Percentiles rank a stretch among this genome's conserved stretches.
phyloP scores from a whole-genome alignment of 1,140 invertebrate genomes.

The Caenorhabditis remanei region DNA sequence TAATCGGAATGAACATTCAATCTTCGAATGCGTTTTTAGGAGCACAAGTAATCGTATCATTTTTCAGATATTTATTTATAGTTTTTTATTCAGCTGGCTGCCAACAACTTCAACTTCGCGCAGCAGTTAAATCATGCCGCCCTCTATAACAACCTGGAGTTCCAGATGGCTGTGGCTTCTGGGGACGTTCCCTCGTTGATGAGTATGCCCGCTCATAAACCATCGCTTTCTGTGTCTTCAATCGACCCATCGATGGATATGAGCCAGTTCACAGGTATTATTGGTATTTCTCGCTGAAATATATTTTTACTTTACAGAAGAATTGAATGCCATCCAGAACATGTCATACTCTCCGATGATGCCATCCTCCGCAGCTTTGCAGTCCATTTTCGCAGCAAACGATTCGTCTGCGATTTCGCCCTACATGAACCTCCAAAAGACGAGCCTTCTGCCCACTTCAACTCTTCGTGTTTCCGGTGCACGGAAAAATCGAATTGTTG shows the following conservation, averaged over 20 bases:
- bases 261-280: not conserved
- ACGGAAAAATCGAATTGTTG: slow-evolving; percentile 1
- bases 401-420: not conserved
- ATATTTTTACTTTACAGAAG: not conserved
- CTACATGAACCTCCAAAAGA: not conserved
- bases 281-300: not conserved
- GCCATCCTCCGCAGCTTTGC: not conserved
- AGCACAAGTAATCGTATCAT: not conserved
- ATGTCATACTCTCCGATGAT: slow-evolving; percentile 5
- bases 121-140: not conserved
- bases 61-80: not conserved
- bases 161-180: slow-evolving; percentile 1
- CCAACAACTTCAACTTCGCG: not conserved
- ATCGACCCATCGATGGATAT: not conserved
- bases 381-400: not conserved
- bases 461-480: not conserved
- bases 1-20: not conserved
- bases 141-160: slow-evolving; percentile 3
- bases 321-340: slow-evolving; percentile 1
- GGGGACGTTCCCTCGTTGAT: slow-evolving; percentile 19
- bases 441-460: not conserved
- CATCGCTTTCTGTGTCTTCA: not conserved
- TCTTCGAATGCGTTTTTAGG: not conserved
- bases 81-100: not conserved
- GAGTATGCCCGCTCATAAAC: not conserved